phyloP scores from a whole-genome alignment of 2,113 vertebrate genomes.

The Phaetusa simplex region DNA sequence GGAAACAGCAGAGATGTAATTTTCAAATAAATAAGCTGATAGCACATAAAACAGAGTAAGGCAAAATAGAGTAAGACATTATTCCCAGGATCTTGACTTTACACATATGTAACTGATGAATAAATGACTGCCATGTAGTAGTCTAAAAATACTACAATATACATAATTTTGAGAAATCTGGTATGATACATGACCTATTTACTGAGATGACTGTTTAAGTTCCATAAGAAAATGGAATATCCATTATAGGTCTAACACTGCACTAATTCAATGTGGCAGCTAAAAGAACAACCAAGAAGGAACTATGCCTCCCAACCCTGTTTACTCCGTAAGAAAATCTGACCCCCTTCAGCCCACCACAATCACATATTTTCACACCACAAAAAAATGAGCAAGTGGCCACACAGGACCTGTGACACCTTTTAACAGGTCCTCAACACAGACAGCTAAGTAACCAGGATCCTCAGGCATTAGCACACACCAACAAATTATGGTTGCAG shows the following conservation, averaged over 20 bases:
- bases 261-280: not conserved
- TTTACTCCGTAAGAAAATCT: not conserved
- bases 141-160: not conserved
- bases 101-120: not conserved
- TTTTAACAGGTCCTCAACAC: not conserved
- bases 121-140: not conserved
- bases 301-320: not conserved
- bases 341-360: not conserved
- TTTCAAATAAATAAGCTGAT: conserved; percentile 89
- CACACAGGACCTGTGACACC: not conserved
- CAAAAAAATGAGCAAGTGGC: not conserved
- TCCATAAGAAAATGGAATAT: not conserved
- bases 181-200: not conserved
- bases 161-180: not conserved
- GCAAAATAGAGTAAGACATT: not conserved
- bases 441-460: not conserved
- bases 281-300: not conserved
- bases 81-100: not conserved
- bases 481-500: not conserved
- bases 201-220: not conserved
- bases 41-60: not conserved
- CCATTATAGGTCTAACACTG: not conserved
- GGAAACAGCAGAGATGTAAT: conserved; percentile 88
- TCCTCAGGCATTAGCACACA: not conserved
- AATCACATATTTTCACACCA: not conserved